Base-by-base conservation (phyloP, 2,797 vertebrate genomes). In the Paedocypris micromegethes region DNA sequence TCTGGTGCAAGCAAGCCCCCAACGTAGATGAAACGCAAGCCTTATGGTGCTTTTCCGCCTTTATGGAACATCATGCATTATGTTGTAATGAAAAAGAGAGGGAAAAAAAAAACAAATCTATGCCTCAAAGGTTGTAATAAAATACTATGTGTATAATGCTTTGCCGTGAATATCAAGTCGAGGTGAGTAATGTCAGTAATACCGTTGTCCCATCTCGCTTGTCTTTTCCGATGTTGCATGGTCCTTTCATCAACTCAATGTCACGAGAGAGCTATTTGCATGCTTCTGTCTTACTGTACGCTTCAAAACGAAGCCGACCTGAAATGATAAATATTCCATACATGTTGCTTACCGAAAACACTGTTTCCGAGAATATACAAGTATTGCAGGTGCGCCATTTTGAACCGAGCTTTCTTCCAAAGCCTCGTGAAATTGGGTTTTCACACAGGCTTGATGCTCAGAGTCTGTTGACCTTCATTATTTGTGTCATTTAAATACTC, bases 381-480 rank as follows among this genome's bases (percentile, higher is more conserved):
- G 23, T 23, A 23, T 23, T 23, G 23, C 23, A 48, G 57, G 54
- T 45, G 55, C 2, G 56, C 42, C 69, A 66, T 67, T 58, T 68
- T 75, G 72, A 54, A 64, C 65, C 9, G 51, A 50, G 52, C 51
- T 73, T 63, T 60, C 63, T 64, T 70, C 75, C 58, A 64, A 9
- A 58, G 60, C 37, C 53, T 64, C 63, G 44, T 56, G 68, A 73
- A 73, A 75, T 73, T 61, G 60, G 40, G 70, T 75, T 70, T 75
- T 68, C 58, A 41, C 9, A 39, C 54, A 55, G 45, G 52, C 49
- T 50, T 37, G 9, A 7, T 54, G 57, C 50, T 58, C 58, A 46
- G 48, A 68, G 67, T 50, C 51, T 61, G 68, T 41, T 70, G 68
- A 70, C 57, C 66, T 72, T 70, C 69, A 77, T 77, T 71, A 66